Conservation (phyloP, 2,113 vertebrate species). For the Asarcornis scutulata region DNA sequence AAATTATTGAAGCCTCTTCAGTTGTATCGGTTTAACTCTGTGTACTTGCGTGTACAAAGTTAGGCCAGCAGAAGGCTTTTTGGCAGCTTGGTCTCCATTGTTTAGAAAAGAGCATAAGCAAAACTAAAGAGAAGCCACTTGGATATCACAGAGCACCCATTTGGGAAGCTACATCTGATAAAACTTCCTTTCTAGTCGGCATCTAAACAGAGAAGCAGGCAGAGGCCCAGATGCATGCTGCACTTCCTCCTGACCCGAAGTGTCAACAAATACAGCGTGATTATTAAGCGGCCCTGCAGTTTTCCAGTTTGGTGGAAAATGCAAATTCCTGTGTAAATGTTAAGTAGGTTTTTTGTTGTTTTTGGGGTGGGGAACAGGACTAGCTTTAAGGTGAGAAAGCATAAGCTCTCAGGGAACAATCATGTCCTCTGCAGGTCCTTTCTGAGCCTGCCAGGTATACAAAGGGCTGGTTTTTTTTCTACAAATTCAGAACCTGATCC, state of each 20-base stretch:
- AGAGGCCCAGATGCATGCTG: neutral
- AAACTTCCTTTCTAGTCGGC: neutral
- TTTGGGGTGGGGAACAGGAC: neutral
- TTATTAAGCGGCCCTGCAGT: neutral
- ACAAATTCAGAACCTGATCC: neutral
- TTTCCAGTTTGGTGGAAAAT: neutral
- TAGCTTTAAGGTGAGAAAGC: neutral
- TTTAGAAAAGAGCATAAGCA: neutral
- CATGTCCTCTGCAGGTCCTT: neutral
- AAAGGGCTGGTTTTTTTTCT: neutral
- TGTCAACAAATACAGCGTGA: neutral
- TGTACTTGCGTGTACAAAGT: neutral
- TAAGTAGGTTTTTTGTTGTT: neutral
- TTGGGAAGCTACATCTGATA: neutral
- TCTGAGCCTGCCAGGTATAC: neutral
- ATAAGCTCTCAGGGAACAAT: neutral
- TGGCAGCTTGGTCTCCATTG: conserved; percentile 11
- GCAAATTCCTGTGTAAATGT: neutral
- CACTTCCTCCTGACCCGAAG: neutral
- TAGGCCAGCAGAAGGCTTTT: neutral
- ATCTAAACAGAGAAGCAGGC: neutral
- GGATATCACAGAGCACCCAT: neutral
- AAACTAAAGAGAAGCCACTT: neutral
- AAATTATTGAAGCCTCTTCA: neutral
- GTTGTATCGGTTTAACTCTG: neutral